Conservation (phyloP, 2,113 vertebrate genomes). For the Ivindomyrus marchei region DNA sequence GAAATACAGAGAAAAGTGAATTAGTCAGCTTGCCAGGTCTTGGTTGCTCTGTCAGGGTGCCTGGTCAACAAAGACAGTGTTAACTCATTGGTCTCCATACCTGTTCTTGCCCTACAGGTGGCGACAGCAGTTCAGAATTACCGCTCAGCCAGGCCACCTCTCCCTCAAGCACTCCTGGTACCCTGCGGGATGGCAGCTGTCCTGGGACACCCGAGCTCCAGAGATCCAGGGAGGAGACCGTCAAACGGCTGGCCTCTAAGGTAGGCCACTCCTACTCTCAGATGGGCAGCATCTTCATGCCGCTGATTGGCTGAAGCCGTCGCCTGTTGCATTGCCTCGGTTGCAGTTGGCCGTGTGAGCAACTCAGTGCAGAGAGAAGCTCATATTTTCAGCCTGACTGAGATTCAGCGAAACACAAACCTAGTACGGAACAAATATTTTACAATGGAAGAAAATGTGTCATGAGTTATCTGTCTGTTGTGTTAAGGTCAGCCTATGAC, state of each 20-base stretch:
- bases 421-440: not conserved
- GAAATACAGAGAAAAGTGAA: not conserved
- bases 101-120: slow-evolving; percentile 52
- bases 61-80: not conserved
- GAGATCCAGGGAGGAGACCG: slow-evolving; percentile 64
- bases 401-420: not conserved
- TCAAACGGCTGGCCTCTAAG: slow-evolving; percentile 79
- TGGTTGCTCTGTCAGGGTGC: not conserved
- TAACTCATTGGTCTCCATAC: not conserved
- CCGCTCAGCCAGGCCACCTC: slow-evolving; percentile 59
- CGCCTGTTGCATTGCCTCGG: not conserved
- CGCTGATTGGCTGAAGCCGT: not conserved
- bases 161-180: slow-evolving; percentile 47
- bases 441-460: not conserved
- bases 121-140: slow-evolving; percentile 63
- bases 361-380: not conserved
- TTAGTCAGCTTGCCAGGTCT: not conserved
- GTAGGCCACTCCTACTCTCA: slow-evolving; percentile 47
- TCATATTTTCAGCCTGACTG: not conserved
- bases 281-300: not conserved
- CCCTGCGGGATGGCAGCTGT: slow-evolving; percentile 42
- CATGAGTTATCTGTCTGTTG: not conserved
- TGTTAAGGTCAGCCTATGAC: not conserved
- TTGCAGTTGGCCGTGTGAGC: not conserved
- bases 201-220: slow-evolving; percentile 57